Evolutionary conservation across 2,113 vertebrate genomes (phyloP).

Genomic region (Passer montanus): DNA sequence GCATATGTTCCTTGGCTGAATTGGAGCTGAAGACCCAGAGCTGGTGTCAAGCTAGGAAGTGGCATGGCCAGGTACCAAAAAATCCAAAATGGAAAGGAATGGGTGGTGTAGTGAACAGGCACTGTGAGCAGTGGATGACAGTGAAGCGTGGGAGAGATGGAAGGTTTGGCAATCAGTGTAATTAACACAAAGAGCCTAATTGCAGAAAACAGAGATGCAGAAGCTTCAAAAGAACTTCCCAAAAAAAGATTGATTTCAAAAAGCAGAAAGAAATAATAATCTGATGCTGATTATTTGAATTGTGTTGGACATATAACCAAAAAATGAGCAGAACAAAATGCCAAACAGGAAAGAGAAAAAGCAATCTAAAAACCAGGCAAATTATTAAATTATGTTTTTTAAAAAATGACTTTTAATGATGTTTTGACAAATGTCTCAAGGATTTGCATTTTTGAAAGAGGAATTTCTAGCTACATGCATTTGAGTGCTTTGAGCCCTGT

Average conservation of each 20-base stretch:
- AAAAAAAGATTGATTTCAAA: neutral
- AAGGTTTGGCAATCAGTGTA: neutral
- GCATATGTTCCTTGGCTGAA: neutral
- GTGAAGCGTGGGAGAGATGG: neutral
- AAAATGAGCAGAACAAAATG: neutral
- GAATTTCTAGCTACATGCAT: accelerated
- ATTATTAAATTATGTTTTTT: neutral
- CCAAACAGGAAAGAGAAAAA: neutral
- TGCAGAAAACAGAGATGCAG: neutral
- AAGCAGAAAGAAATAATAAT: neutral
- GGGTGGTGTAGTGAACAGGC: neutral
- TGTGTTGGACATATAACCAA: neutral
- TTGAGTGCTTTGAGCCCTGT: accelerated
- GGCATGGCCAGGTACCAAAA: neutral
- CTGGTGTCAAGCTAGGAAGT: neutral
- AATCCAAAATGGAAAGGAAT: neutral
- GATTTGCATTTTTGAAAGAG: neutral
- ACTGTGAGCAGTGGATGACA: neutral
- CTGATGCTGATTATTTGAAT: neutral
- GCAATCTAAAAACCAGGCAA: accelerated
- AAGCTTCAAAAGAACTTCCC: neutral
- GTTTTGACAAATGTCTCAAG: neutral
- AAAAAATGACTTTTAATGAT: neutral
- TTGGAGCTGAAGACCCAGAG: neutral
- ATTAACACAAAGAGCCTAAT: neutral